phyloP scores from a whole-genome alignment of 2,797 vertebrate genomes.

The Dallia pectoralis region DNA sequence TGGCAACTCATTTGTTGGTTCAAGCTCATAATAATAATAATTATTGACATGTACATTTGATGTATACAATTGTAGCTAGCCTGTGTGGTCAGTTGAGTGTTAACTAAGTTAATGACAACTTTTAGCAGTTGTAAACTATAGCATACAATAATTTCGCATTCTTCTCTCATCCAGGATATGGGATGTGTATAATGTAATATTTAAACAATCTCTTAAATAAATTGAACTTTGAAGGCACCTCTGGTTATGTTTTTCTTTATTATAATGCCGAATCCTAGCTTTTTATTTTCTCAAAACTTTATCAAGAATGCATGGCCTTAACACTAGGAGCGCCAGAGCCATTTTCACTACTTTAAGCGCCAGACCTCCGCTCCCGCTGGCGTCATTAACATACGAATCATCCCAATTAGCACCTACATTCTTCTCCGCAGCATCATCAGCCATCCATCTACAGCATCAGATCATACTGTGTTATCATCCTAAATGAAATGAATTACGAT shows the following conservation, averaged over 20 bases:
- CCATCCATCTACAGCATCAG: too few species aligned
- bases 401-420: too few species aligned
- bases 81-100: background rate
- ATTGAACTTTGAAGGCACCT: background rate
- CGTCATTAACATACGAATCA: too few species aligned
- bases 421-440: too few species aligned
- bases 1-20: background rate
- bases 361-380: too few species aligned
- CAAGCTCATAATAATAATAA: background rate
- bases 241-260: background rate
- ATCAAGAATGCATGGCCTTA: background rate
- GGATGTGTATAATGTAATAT: slow-evolving; percentile 1
- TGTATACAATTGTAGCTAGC: background rate
- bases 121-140: background rate
- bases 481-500: too few species aligned
- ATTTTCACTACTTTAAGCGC: too few species aligned
- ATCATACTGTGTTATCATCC: too few species aligned
- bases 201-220: slow-evolving; percentile 12
- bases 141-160: background rate
- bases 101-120: background rate
- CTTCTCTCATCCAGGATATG: background rate
- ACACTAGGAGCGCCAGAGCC: too few species aligned
- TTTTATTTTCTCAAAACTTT: background rate
- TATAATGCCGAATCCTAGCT: background rate
- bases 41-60: background rate